phyloP scores from a whole-genome alignment of 1,140 invertebrate genomes.

The Lepidotrigona ventralis region DNA sequence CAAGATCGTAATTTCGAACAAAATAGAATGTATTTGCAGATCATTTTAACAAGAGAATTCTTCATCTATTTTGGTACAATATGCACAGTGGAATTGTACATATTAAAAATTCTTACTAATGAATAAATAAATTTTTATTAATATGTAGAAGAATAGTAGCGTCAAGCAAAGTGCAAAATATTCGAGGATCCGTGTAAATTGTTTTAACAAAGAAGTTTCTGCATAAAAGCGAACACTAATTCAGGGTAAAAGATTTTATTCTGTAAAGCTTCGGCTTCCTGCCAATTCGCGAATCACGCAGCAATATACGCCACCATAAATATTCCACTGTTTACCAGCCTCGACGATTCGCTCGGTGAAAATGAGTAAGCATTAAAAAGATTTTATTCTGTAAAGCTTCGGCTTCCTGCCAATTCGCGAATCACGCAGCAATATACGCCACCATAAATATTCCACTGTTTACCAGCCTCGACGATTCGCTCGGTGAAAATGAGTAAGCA shows the following conservation, averaged over 20 bases:
- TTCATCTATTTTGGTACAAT: too few relatives aligned
- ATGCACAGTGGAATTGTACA: too few relatives aligned
- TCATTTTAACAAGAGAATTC: background rate
- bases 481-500: slow-evolving; percentile 1
- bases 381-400: background rate
- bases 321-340: background rate
- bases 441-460: background rate
- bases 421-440: background rate
- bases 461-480: background rate
- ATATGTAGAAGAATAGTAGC: too few relatives aligned
- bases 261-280: background rate
- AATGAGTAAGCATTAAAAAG: background rate
- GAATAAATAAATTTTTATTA: too few relatives aligned
- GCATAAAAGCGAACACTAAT: background rate
- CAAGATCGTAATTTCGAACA: background rate
- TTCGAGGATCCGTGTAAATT: too few relatives aligned
- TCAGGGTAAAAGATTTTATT: background rate
- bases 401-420: background rate
- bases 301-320: background rate
- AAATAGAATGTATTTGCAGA: background rate
- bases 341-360: background rate
- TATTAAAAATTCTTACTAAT: too few relatives aligned
- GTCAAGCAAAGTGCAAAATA: too few relatives aligned
- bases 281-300: background rate
- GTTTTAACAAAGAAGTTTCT: background rate